phyloP scores from a whole-genome alignment of 2,113 vertebrate species.

The Hypomesus transpacificus region DNA sequence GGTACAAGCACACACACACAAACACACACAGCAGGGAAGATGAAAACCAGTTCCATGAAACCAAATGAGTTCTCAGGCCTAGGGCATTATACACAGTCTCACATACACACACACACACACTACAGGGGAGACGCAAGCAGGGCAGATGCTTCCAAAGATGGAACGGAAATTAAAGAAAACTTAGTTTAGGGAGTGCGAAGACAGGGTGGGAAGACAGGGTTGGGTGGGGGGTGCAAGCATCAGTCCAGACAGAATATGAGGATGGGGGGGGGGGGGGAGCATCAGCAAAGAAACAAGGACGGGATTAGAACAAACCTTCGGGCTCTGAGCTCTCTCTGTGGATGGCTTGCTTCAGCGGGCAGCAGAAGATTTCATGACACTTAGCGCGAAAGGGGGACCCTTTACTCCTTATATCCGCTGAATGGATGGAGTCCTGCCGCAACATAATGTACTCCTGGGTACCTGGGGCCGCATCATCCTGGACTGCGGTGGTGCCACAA shows the following conservation, averaged over 20 bases:
- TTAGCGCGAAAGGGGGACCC: constrained; percentile 99
- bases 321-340: constrained; percentile 97
- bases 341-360: constrained; percentile 98
- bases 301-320: constrained; percentile 94
- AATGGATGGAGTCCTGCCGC: constrained; percentile 99
- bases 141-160: constrained; percentile 52
- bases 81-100: not conserved
- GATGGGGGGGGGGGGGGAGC: constrained; percentile 53
- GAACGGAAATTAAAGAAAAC: constrained; percentile 51
- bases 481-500: constrained; percentile 97
- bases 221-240: constrained; percentile 42
- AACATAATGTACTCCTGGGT: constrained; percentile 99
- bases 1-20: constrained; percentile 24
- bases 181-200: constrained; percentile 9
- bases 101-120: constrained; percentile 20
- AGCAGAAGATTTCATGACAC: constrained; percentile 99
- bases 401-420: constrained; percentile 99
- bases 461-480: constrained; percentile 99
- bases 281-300: constrained; percentile 73
- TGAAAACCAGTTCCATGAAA: constrained; percentile 16
- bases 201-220: too few relatives aligned
- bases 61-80: constrained; percentile 29
- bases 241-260: constrained; percentile 56
- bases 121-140: constrained; percentile 25
- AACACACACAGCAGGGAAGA: not conserved